Conservation (phyloP, 2,888 invertebrate species). For the Leucophenga maculata region DNA sequence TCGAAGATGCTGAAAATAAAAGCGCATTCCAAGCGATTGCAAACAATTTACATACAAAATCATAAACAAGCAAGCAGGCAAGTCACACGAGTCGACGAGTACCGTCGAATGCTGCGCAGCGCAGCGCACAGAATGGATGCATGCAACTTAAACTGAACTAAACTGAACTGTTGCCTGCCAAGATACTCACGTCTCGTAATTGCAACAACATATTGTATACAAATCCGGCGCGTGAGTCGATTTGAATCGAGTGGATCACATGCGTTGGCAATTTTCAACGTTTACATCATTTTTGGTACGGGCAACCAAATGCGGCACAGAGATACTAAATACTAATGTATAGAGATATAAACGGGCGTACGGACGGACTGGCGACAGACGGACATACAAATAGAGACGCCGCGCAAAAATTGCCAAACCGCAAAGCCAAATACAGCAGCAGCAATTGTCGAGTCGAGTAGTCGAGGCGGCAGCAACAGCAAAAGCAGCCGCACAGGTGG, state of each 20-base stretch:
- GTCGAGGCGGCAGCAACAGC: neutral
- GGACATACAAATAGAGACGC: conserved; percentile 8
- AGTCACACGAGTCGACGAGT: neutral
- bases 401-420: conserved; percentile 5
- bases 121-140: neutral
- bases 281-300: conserved; percentile 55
- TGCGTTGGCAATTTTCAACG: conserved; percentile 38
- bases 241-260: conserved; percentile 16
- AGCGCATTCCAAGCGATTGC: conserved; percentile 28
- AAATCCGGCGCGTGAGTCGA: neutral
- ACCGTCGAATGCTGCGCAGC: neutral
- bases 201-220: conserved; percentile 37
- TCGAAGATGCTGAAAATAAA: conserved; percentile 24
- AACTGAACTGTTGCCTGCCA: conserved; percentile 60
- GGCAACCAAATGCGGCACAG: conserved; percentile 40
- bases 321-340: no score
- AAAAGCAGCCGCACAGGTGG: conserved; percentile 12
- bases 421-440: neutral
- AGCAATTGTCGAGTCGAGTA: neutral
- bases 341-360: neutral
- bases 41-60: neutral
- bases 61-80: conserved; percentile 2
- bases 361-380: neutral
- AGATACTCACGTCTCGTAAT: conserved; percentile 46
- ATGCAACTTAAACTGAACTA: conserved; percentile 31